These are phyloP conservation scores for Pelecanus crispus DNA, from an alignment of 2,113 vertebrate genomes.

Conservation along the genomic window DNA sequence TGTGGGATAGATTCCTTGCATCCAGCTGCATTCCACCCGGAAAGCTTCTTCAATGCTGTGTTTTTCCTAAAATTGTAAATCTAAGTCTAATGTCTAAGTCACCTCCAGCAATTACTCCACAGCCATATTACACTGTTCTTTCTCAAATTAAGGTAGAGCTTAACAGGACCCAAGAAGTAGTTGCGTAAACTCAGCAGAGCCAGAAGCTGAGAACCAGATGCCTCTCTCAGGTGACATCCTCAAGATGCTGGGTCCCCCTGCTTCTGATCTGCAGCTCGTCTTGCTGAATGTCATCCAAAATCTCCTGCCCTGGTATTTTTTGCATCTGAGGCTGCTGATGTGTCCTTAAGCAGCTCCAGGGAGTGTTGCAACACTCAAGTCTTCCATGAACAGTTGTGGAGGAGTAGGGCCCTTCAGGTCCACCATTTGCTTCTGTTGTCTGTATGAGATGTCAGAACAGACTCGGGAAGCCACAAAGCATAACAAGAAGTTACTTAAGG, in stretches of 20 bases:
- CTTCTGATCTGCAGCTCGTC: background rate
- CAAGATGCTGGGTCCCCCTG: background rate
- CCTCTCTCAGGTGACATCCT: background rate
- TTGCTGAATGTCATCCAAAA: background rate
- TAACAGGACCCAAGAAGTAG: background rate
- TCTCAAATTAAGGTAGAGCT: background rate
- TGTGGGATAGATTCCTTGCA: too few species aligned
- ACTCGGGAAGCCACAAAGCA: background rate
- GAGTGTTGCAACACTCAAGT: background rate
- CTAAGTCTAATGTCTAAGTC: too few species aligned
- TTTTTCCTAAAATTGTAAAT: too few species aligned
- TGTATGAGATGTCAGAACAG: background rate
- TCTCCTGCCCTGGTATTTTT: background rate
- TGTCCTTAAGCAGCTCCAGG: background rate
- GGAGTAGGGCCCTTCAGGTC: background rate
- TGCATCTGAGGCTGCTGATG: background rate
- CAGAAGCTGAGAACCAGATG: background rate
- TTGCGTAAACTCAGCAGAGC: background rate
- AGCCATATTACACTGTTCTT: background rate
- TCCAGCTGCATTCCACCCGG: too few species aligned
- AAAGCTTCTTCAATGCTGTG: too few species aligned
- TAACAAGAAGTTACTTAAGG: background rate
- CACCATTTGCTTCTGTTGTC: background rate
- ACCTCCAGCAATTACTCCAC: too few species aligned
- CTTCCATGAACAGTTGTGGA: background rate